Conservation (phyloP, 2,888 invertebrate species). For the Leptothorax acervorum region DNA sequence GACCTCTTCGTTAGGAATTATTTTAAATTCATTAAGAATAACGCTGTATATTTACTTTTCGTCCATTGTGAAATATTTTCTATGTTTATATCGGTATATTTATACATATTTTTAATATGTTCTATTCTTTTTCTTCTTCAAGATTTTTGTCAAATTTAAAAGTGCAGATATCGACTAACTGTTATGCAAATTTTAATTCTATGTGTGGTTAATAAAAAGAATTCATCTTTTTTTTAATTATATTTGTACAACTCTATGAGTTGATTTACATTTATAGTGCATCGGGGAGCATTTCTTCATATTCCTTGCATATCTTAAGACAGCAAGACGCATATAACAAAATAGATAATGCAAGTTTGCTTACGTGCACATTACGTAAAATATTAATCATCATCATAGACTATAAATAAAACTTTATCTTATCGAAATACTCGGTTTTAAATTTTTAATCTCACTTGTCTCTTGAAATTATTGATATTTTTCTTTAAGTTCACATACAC, state of each 20-base stretch:
- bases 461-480: too few species aligned
- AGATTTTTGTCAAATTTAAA: not conserved
- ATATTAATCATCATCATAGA: not conserved
- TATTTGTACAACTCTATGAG: not conserved
- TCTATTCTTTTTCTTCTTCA: not conserved
- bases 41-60: not conserved
- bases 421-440: too few species aligned
- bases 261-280: conserved; percentile 3
- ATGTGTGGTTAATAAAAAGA: not conserved
- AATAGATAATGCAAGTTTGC: not conserved
- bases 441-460: too few species aligned
- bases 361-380: not conserved
- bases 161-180: not conserved
- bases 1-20: not conserved
- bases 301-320: not conserved
- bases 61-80: not conserved
- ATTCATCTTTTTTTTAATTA: not conserved
- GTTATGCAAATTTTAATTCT: not conserved
- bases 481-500: too few species aligned
- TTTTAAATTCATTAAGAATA: not conserved
- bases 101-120: not conserved
- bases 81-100: not conserved
- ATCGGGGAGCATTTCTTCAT: not conserved
- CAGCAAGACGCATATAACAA: not conserved
- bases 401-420: too few species aligned